Percentiles rank a stretch among this genome's conserved stretches.
These are phyloP conservation scores for Ptychodera flava DNA, from an alignment of 35 echinoderm and acorn worm species.

Conservation along the genomic window DNA sequence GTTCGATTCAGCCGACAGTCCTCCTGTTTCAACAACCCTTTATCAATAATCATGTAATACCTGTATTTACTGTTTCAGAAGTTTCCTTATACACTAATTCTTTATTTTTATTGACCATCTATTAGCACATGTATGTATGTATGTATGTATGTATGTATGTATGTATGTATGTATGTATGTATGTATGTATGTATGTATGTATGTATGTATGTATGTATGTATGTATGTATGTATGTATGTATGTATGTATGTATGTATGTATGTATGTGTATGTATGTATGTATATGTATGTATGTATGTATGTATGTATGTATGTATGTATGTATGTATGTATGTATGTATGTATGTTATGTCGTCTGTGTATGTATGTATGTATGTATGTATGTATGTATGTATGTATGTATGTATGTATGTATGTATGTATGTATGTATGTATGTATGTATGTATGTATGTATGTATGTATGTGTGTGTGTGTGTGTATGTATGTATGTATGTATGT, in stretches of 20 bases:
- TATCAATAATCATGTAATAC: too few species aligned
- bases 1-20: too few species aligned
- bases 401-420: background rate
- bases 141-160: background rate
- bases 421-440: conserved; percentile 2
- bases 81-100: too few species aligned
- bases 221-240: background rate
- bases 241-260: background rate
- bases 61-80: too few species aligned
- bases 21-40: too few species aligned
- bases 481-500: background rate
- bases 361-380: background rate
- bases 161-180: background rate
- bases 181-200: background rate
- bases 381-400: background rate
- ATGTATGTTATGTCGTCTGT: background rate
- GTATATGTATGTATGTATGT: background rate
- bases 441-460: background rate
- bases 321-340: background rate
- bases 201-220: background rate
- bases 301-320: background rate
- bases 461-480: background rate
- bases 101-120: too few species aligned
- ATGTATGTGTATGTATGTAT: background rate
- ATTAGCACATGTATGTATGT: background rate